Evolutionary conservation across 2,797 vertebrate genomes (phyloP).

Genomic region (Cuniculus paca): DNA sequence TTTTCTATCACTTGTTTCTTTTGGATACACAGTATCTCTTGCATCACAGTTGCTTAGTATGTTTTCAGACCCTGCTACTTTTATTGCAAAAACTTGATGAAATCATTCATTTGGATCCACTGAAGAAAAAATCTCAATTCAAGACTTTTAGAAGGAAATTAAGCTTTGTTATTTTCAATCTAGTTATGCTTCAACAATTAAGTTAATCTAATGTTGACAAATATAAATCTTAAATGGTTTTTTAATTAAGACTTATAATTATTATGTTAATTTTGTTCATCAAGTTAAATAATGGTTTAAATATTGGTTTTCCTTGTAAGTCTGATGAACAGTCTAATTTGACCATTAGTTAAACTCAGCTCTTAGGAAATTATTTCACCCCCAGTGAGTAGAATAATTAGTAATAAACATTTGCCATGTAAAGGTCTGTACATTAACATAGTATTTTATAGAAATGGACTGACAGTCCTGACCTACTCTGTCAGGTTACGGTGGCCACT

Average conservation of each 20-base stretch:
- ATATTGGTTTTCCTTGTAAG: not conserved
- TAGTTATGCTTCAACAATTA: not conserved
- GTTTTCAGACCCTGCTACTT: not conserved
- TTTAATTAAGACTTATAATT: not conserved
- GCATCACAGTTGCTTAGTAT: fast-evolving
- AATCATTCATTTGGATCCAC: not conserved
- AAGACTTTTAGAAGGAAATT: constrained; percentile 13
- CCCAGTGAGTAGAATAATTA: not conserved
- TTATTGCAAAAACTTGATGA: not conserved
- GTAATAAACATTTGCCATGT: not conserved
- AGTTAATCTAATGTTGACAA: not conserved
- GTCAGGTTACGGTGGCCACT: not conserved
- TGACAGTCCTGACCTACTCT: not conserved
- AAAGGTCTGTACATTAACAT: not conserved
- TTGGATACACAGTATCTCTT: fast-evolving
- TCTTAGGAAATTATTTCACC: not conserved
- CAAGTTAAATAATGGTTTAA: constrained; percentile 49
- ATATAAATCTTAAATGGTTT: constrained; percentile 4
- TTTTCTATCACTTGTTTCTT: not conserved
- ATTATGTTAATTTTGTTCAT: not conserved
- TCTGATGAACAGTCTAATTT: not conserved
- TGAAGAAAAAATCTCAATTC: not conserved
- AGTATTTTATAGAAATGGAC: not conserved
- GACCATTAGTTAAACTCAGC: not conserved
- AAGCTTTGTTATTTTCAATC: constrained; percentile 9